Base-by-base conservation (phyloP, 2,113 vertebrate species). In the Antechinus stuartii region DNA sequence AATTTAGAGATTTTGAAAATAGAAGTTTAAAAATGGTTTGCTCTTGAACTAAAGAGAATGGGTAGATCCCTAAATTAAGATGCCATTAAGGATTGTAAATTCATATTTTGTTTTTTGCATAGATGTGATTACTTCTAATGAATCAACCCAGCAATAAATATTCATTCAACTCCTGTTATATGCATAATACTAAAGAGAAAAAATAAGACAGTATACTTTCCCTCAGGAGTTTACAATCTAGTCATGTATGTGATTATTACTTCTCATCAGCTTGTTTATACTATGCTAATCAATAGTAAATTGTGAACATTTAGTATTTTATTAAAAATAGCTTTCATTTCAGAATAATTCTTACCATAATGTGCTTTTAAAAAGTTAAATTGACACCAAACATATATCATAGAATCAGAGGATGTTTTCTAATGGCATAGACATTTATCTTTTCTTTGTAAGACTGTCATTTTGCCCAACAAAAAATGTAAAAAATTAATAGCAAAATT, bases 401-500 rank as follows among this genome's bases (percentile, higher is more conserved):
- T 42, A 84, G 16, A 84, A 84, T 84, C 68, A 84, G 68, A 42
- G 68, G 35, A 22, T 84, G 68, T 84, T 84, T 84, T n/a, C n/a
- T 42, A 84, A 42, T 42, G n/a, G 19, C 68, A 84, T n/a, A 84
- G 68, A 42, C 68, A 84, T 84, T n/a, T 42, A 84, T 84, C 68
- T 76, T 76, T 35, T 84, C 68, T 84, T 35, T 42, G 68, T 84
- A 84, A 84, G 68, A n/a, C 42, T 84, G 68, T 84, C 68, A 84
- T 84, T 42, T 84, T 84, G n/a, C 68, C 68, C 68, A 84, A 84
- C 68, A 84, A 84, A 84, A 84, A 84, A 84, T 84, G n/a, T 84
- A 42, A 84, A 84, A 84, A 84, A 84, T 84, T 84, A 84, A 84
- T 84, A n/a, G 19, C 68, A 42, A 84, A 84, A 84, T 84, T 42